A percentile compares a stretch with the other conserved stretches of the same genome.
These are phyloP conservation scores for Pseudococcus viburni DNA, from an alignment of 2,888 invertebrate species.

Conservation along the genomic window DNA sequence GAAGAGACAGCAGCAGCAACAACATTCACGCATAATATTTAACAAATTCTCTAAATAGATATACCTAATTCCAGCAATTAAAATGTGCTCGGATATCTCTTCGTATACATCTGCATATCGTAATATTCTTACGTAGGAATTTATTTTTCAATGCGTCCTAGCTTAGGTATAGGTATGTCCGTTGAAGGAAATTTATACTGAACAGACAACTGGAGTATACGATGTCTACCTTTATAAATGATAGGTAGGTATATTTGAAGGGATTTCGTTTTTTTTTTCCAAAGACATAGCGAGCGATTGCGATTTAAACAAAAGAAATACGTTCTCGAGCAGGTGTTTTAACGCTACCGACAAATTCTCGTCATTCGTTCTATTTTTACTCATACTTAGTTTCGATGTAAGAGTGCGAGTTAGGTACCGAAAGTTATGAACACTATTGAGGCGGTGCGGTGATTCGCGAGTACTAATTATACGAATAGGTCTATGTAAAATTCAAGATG, in stretches of 20 bases:
- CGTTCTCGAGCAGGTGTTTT: neutral
- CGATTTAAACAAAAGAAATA: neutral
- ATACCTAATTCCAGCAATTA: slow-evolving; percentile 55
- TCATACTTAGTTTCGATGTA: neutral
- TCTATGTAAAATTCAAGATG: no score
- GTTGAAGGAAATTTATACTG: neutral
- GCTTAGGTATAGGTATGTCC: neutral
- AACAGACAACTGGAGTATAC: neutral
- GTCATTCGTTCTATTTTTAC: neutral
- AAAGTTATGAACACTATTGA: no score
- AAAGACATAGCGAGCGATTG: neutral
- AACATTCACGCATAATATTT: slow-evolving; percentile 60
- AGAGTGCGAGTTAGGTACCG: no score
- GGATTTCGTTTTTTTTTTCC: neutral
- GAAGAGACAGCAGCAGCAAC: slow-evolving; percentile 8
- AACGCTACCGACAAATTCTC: neutral
- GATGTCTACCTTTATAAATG: no score
- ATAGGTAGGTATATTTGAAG: no score
- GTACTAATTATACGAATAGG: no score
- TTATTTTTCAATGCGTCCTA: neutral
- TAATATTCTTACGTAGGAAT: neutral
- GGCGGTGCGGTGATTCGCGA: no score
- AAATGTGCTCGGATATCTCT: neutral
- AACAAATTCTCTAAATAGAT: slow-evolving; percentile 30
- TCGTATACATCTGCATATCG: no score